Percentiles rank a stretch among this genome's conserved stretches.
Conservation (phyloP, 2,888 invertebrate species). For the Kuschelorhynchus macadamiae region DNA sequence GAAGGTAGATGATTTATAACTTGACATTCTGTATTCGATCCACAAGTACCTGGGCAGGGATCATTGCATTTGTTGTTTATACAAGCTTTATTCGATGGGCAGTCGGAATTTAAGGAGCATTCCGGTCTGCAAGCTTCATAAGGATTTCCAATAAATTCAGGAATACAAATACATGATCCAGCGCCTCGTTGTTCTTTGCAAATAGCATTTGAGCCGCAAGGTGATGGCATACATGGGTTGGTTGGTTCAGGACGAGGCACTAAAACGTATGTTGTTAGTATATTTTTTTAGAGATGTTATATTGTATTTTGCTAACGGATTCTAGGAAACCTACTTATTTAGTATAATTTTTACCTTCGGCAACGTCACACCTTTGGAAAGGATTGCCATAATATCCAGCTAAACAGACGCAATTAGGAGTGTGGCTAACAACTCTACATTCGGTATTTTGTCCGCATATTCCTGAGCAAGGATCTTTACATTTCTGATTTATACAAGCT, state of each 20-base stretch:
- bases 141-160: conserved; percentile 77
- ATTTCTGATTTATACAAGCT: conserved; percentile 83
- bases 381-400: conserved; percentile 74
- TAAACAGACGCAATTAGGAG: conserved; percentile 74
- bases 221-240: conserved; percentile 75
- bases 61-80: conserved; percentile 75
- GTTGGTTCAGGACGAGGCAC: conserved; percentile 55
- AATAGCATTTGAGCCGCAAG: conserved; percentile 77
- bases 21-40: conserved; percentile 76
- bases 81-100: conserved; percentile 78
- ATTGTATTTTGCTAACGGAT: not conserved
- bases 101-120: conserved; percentile 77
- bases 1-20: conserved; percentile 77
- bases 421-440: conserved; percentile 73
- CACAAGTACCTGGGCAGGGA: conserved; percentile 77
- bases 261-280: conserved; percentile 12
- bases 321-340: too few species aligned
- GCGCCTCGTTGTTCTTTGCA: conserved; percentile 70
- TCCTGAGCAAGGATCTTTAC: conserved; percentile 77
- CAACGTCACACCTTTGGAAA: conserved; percentile 68
- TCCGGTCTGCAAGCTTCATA: conserved; percentile 77
- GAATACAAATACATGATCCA: conserved; percentile 73
- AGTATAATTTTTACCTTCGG: conserved; percentile 27
- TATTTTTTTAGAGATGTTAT: not conserved
- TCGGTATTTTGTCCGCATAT: conserved; percentile 72